Evolutionary conservation across 2,888 invertebrate genomes (phyloP).

Genomic region (Omphaloscelis lunosa): DNA sequence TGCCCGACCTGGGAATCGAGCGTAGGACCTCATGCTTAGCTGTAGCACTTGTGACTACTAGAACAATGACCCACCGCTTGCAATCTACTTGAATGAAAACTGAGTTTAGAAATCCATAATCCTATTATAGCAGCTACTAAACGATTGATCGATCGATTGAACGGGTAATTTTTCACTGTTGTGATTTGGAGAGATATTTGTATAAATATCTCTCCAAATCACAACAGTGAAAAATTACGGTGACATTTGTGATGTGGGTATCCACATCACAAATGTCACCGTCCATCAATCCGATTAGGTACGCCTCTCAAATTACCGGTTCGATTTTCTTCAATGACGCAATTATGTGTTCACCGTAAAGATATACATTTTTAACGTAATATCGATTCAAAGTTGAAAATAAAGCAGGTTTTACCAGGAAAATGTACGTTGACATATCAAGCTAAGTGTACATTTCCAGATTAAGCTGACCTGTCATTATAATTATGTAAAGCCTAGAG

Average conservation of each 20-base stretch:
- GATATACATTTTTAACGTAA: constrained; percentile 32
- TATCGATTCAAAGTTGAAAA: constrained; percentile 46
- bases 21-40: too few species aligned
- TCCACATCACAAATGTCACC: constrained; percentile 6
- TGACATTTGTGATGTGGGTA: too few species aligned
- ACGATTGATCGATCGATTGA: constrained; percentile 8
- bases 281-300: constrained; percentile 22
- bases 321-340: constrained; percentile 42
- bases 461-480: neutral
- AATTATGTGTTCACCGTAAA: constrained; percentile 32
- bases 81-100: neutral
- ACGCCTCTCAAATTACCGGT: constrained; percentile 32
- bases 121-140: neutral
- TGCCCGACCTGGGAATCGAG: neutral
- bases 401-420: constrained; percentile 19
- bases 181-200: constrained; percentile 29
- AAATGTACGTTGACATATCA: neutral
- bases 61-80: neutral
- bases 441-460: neutral
- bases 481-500: neutral
- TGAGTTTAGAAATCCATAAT: neutral
- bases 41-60: neutral
- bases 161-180: neutral
- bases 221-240: too few species aligned
- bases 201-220: too few species aligned